phyloP scores from a whole-genome alignment of 2,797 vertebrate genomes.

The Agapornis canus region DNA sequence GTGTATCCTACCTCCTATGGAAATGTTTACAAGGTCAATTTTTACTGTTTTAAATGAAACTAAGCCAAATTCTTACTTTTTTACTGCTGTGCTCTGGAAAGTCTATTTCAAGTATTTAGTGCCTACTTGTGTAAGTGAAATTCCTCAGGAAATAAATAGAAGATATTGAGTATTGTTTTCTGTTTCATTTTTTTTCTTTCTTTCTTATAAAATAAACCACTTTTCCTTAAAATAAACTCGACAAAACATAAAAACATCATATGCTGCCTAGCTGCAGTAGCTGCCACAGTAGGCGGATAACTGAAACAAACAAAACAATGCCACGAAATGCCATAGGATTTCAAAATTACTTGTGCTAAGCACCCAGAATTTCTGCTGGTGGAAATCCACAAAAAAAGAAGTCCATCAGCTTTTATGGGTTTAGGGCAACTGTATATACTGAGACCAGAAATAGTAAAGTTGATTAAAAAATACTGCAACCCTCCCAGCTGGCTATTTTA shows the following conservation, averaged over 20 bases:
- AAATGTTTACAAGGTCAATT: conserved; percentile 83
- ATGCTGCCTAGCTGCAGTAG: background rate
- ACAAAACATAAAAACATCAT: background rate
- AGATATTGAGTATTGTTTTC: background rate
- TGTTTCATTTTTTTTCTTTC: background rate
- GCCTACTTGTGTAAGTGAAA: conserved; percentile 30
- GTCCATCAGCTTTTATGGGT: background rate
- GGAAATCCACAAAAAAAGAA: background rate
- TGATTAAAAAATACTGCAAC: background rate
- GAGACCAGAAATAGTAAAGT: background rate
- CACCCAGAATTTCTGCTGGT: background rate
- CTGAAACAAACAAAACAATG: background rate
- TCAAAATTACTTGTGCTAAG: background rate
- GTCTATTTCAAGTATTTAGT: conserved; percentile 56
- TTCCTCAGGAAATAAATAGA: conserved; percentile 58
- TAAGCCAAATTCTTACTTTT: conserved; percentile 63
- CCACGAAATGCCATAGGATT: background rate
- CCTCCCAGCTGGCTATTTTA: background rate
- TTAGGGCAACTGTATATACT: background rate
- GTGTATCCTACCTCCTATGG: conserved; percentile 81
- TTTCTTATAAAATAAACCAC: background rate
- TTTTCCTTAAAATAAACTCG: background rate
- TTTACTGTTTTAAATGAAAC: conserved; percentile 64
- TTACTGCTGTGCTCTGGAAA: conserved; percentile 55
- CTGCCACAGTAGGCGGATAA: background rate